These are phyloP conservation scores for Phenganax subtilis DNA, from an alignment of 92 coral and sea anemone species.

Conservation along the genomic window DNA sequence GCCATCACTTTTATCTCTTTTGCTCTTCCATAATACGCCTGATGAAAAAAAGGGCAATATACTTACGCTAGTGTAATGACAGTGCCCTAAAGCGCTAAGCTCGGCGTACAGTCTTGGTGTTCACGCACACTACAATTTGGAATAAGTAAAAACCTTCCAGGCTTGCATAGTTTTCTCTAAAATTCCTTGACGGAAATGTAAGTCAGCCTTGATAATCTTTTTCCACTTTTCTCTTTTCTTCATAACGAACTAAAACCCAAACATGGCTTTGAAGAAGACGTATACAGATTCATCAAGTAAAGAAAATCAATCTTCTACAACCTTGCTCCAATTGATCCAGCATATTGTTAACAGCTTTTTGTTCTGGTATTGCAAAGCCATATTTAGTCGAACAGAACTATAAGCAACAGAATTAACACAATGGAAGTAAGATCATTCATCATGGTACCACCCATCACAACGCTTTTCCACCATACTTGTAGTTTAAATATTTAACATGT, in stretches of 20 bases:
- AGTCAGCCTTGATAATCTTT: constrained; percentile 12
- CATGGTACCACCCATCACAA: background rate
- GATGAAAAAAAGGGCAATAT: background rate
- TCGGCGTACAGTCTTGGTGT: background rate
- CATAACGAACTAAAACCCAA: constrained; percentile 9
- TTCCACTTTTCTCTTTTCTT: constrained; percentile 36
- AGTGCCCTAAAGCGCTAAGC: no score
- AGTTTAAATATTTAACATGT: constrained; percentile 6
- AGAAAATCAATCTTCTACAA: background rate
- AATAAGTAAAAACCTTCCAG: constrained; percentile 22
- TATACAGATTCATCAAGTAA: background rate
- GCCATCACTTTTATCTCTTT: constrained; percentile 8
- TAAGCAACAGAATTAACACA: background rate
- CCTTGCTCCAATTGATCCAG: constrained; percentile 66
- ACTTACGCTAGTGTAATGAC: background rate
- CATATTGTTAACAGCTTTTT: constrained; percentile 47
- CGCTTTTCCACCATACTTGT: background rate
- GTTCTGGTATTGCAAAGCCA: constrained; percentile 59
- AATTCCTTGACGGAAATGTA: constrained; percentile 17
- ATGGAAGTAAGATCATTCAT: background rate
- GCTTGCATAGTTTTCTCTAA: constrained; percentile 7
- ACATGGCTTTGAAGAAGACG: background rate
- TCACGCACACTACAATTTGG: background rate
- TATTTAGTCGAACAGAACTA: constrained; percentile 33
- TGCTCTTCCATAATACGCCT: background rate